Conservation (phyloP, 2,888 invertebrate genomes). For the Luperina nickerlii region DNA sequence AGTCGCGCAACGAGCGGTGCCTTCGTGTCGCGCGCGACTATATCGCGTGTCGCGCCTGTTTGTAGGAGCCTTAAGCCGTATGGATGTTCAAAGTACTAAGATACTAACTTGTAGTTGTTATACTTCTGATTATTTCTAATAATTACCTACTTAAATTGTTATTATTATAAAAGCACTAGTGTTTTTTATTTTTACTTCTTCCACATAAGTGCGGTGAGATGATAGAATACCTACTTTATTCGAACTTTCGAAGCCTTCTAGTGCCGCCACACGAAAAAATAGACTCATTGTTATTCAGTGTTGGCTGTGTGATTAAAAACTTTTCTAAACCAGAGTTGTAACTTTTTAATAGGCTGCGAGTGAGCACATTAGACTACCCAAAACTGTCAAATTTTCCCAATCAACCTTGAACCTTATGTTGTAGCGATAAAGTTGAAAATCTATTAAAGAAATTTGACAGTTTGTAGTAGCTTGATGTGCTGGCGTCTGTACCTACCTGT, state of each 20-base stretch:
- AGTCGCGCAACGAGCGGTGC: too few relatives aligned
- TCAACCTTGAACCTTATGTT: too few relatives aligned
- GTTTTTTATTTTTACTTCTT: neutral
- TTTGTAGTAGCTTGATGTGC: too few relatives aligned
- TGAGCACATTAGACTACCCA: too few relatives aligned
- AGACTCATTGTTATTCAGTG: neutral
- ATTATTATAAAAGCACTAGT: neutral
- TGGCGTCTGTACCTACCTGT: neutral
- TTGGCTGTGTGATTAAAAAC: constrained; percentile 9
- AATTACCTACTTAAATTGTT: neutral
- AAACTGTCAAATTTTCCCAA: too few relatives aligned
- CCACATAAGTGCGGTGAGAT: neutral
- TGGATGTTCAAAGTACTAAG: neutral
- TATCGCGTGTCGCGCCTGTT: too few relatives aligned
- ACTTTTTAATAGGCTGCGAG: constrained; percentile 37
- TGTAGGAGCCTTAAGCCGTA: too few relatives aligned
- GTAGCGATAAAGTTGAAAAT: too few relatives aligned
- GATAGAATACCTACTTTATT: neutral
- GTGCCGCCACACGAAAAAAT: neutral
- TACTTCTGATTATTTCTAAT: neutral
- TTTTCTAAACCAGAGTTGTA: constrained; percentile 17
- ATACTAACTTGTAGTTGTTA: neutral
- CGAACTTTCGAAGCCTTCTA: neutral
- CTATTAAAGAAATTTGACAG: too few relatives aligned
- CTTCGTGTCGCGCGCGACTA: too few relatives aligned